Evolutionary conservation across 2,797 vertebrate genomes (phyloP).

Genomic region (Clarias platycephalus): DNA sequence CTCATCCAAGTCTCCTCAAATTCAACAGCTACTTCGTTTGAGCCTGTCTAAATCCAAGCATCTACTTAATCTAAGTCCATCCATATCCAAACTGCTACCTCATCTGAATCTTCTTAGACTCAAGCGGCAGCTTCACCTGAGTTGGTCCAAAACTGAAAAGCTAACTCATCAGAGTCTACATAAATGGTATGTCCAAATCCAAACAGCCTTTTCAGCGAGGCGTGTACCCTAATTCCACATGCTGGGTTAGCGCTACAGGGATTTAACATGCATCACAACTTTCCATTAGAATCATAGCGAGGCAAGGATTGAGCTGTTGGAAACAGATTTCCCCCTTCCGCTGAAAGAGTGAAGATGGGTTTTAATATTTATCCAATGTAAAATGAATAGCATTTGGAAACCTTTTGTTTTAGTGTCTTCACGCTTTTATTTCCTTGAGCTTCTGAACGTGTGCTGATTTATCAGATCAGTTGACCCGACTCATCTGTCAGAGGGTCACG

Average conservation of each 20-base stretch:
- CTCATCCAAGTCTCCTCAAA: too few species aligned
- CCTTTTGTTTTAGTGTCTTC: not conserved
- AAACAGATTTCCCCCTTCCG: slow-evolving; percentile 1
- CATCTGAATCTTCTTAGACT: not conserved
- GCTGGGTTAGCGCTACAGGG: not conserved
- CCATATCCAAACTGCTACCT: not conserved
- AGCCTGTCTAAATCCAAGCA: not conserved
- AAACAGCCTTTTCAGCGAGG: not conserved
- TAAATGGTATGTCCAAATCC: not conserved
- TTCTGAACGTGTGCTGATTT: not conserved
- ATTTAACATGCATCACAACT: slow-evolving; percentile 31
- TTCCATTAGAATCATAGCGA: slow-evolving; percentile 24
- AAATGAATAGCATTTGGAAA: not conserved
- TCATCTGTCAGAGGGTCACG: slow-evolving; percentile 12
- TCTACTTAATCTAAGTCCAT: not conserved
- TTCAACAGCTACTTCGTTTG: not conserved
- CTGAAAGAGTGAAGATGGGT: not conserved
- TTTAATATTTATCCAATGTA: not conserved
- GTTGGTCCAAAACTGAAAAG: not conserved
- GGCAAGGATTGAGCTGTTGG: slow-evolving; percentile 13
- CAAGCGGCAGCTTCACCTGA: not conserved
- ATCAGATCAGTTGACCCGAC: not conserved
- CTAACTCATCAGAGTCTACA: not conserved
- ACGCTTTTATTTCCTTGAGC: not conserved
- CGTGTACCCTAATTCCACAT: slow-evolving; percentile 11